A percentile compares a stretch with the other conserved stretches of the same genome.
These are phyloP conservation scores for Metopolophium dirhodum DNA, from an alignment of 1,140 invertebrate genomes.

Conservation along the genomic window DNA sequence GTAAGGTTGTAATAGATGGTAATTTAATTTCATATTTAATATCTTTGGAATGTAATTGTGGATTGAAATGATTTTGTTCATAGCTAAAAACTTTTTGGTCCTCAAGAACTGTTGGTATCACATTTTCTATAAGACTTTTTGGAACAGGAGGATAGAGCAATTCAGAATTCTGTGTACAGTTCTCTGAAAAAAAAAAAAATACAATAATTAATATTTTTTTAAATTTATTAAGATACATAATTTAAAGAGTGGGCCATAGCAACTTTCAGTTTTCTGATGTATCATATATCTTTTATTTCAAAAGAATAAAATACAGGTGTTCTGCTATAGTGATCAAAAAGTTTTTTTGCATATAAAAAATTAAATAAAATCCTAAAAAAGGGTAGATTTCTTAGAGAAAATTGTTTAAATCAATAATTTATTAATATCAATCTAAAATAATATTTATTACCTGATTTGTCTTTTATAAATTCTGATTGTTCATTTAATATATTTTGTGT, in stretches of 20 bases:
- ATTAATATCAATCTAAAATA: background rate
- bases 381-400: no score
- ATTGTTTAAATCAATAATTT: background rate
- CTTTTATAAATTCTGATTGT: background rate
- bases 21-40: constrained; percentile 33
- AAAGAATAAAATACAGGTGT: background rate
- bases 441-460: background rate
- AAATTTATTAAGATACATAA: background rate
- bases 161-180: background rate
- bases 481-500: background rate
- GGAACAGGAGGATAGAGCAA: background rate
- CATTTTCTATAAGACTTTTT: background rate
- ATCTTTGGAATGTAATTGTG: constrained; percentile 14
- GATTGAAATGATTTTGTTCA: background rate
- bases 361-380: no score
- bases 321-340: background rate
- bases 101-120: background rate
- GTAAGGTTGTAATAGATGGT: background rate
- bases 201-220: background rate
- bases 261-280: background rate
- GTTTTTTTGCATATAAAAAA: no score
- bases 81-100: background rate
- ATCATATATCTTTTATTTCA: background rate
- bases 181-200: background rate
- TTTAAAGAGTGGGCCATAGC: background rate